These are phyloP conservation scores for Sminthurides aquaticus DNA, from an alignment of 2,888 invertebrate species.

Conservation along the genomic window DNA sequence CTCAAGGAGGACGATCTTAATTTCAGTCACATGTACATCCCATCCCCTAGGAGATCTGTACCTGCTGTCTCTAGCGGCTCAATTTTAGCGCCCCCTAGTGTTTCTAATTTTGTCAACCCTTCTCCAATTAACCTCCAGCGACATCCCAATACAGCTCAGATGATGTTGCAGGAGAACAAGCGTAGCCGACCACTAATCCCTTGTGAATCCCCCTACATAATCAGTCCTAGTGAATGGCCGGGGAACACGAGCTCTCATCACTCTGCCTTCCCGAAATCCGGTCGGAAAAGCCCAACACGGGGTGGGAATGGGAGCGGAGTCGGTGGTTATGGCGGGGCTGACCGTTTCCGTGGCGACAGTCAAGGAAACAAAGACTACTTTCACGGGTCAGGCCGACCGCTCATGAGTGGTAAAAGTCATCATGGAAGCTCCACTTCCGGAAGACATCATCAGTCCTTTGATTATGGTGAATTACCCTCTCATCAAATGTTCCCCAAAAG, in stretches of 20 bases:
- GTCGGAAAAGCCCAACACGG: background rate
- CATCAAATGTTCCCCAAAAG: constrained; percentile 44
- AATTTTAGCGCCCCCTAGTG: constrained; percentile 25
- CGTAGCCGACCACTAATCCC: constrained; percentile 39
- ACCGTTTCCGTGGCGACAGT: background rate
- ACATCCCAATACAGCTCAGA: constrained; percentile 41
- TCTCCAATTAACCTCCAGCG: constrained; percentile 42
- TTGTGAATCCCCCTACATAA: constrained; percentile 15
- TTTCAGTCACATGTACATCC: constrained; percentile 25
- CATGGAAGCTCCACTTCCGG: background rate
- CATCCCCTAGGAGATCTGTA: constrained; percentile 31
- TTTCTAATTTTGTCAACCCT: constrained; percentile 18
- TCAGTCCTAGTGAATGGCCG: constrained; percentile 4
- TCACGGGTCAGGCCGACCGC: background rate
- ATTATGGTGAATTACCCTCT: constrained; percentile 43
- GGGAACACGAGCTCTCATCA: background rate
- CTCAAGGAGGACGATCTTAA: constrained; percentile 12
- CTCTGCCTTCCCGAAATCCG: background rate
- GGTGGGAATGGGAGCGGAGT: too few species aligned
- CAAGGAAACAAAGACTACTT: background rate
- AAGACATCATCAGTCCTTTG: constrained; percentile 34
- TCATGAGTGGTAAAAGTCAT: background rate
- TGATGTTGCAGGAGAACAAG: constrained; percentile 42
- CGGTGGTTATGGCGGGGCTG: too few species aligned
- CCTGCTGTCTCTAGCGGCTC: constrained; percentile 9